These are phyloP conservation scores for Crenichthys baileyi DNA, from an alignment of 2,797 vertebrate genomes.

Conservation along the genomic window DNA sequence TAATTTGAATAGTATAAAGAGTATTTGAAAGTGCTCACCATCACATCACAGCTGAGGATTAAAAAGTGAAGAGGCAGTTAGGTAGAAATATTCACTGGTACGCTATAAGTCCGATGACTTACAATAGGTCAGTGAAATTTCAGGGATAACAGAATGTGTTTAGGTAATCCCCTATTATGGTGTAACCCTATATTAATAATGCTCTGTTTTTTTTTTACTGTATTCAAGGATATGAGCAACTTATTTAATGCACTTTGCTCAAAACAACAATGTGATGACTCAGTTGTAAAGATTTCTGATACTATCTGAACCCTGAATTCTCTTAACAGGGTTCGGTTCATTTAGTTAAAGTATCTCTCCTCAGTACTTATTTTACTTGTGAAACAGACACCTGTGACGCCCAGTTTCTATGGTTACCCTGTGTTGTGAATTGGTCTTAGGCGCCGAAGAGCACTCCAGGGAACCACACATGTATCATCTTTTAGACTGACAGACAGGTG, in stretches of 20 bases:
- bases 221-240: not conserved
- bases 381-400: slow-evolving; percentile 27
- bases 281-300: not conserved
- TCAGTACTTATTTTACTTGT: slow-evolving; percentile 18
- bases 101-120: not conserved
- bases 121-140: not conserved
- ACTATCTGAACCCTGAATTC: not conserved
- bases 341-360: slow-evolving; percentile 2
- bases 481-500: slow-evolving; percentile 32
- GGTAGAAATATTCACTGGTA: too few relatives aligned
- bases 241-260: not conserved
- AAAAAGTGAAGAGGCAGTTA: too few relatives aligned
- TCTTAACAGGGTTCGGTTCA: not conserved
- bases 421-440: slow-evolving; percentile 11
- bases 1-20: too few relatives aligned
- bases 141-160: not conserved
- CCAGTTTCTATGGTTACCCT: slow-evolving; percentile 63
- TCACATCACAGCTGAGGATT: too few relatives aligned
- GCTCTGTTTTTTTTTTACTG: too few relatives aligned
- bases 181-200: not conserved
- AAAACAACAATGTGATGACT: not conserved
- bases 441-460: slow-evolving; percentile 3
- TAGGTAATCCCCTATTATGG: not conserved
- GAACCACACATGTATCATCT: slow-evolving; percentile 22
- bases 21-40: too few relatives aligned